These are phyloP conservation scores for Malacoctenus gilli DNA, from an alignment of 2,797 vertebrate genomes.

Conservation along the genomic window DNA sequence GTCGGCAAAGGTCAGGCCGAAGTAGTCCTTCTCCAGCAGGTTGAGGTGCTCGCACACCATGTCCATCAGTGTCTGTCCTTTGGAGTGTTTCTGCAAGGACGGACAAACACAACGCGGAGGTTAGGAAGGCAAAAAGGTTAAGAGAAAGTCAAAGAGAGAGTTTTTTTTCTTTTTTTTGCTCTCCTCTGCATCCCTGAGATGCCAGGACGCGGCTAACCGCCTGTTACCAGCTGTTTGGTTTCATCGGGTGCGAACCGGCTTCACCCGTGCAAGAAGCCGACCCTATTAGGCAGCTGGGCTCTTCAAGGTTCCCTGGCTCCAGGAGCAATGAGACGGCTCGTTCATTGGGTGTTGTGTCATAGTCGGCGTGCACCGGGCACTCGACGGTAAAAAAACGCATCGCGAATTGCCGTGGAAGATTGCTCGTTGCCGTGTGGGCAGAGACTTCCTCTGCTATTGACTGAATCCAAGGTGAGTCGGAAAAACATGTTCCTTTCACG, in stretches of 20 bases:
- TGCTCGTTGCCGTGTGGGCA: conserved; percentile 11
- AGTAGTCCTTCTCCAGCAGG: conserved; percentile 98
- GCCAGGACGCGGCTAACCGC: background rate
- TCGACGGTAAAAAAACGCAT: conserved; percentile 34
- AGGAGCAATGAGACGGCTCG: conserved; percentile 14
- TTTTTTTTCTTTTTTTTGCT: too few species aligned
- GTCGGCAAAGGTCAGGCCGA: conserved; percentile 92
- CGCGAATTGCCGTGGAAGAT: conserved; percentile 24
- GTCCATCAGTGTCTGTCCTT: conserved; percentile 92
- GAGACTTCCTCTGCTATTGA: conserved; percentile 10
- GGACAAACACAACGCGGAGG: conserved; percentile 39
- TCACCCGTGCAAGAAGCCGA: conserved; percentile 11
- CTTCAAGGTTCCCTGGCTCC: conserved; percentile 25
- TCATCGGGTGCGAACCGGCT: conserved; percentile 2
- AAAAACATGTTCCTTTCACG: conserved; percentile 5
- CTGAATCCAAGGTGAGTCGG: conserved; percentile 15
- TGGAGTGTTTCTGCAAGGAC: conserved; percentile 89
- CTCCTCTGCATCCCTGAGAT: background rate
- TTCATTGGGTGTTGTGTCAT: conserved; percentile 27
- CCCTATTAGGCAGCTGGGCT: conserved; percentile 31
- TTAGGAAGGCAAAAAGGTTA: conserved; percentile 8
- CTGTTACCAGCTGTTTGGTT: background rate
- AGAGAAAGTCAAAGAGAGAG: too few species aligned
- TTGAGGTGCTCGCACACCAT: conserved; percentile 95
- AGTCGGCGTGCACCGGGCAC: conserved; percentile 30